A percentile compares a stretch with the other conserved stretches of the same genome.
Conservation (phyloP, 2,888 invertebrate species). For the Lysandra bellargus region DNA sequence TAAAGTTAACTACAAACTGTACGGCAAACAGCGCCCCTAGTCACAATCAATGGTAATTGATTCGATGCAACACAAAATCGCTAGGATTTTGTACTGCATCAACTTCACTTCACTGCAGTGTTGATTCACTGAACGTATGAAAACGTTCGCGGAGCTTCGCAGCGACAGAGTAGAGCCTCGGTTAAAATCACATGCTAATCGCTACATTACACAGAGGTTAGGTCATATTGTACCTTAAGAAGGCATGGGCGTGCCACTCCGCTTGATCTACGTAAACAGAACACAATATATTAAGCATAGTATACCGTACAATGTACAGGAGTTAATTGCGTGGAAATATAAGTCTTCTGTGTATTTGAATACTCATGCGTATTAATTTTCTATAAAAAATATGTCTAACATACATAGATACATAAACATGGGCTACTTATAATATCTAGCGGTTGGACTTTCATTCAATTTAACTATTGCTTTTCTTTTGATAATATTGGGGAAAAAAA, state of each 20-base stretch:
- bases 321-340: constrained; percentile 32
- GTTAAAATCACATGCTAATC: not conserved
- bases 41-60: not conserved
- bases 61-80: not conserved
- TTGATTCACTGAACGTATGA: no score
- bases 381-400: not conserved
- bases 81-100: no score
- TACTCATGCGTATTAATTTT: constrained; percentile 3
- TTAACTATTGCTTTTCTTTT: not conserved
- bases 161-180: not conserved
- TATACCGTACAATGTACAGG: constrained; percentile 31
- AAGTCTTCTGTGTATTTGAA: not conserved
- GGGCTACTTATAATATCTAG: not conserved
- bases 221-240: constrained; percentile 42
- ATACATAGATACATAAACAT: not conserved
- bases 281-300: constrained; percentile 47
- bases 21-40: not conserved
- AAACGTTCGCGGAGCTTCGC: not conserved
- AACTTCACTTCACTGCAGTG: no score
- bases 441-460: not conserved
- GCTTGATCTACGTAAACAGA: constrained; percentile 53
- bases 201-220: constrained; percentile 25
- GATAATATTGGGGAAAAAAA: not conserved
- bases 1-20: not conserved
- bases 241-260: constrained; percentile 57